Base-by-base conservation (phyloP, 2,113 vertebrate species). In the Istiophorus platypterus region DNA sequence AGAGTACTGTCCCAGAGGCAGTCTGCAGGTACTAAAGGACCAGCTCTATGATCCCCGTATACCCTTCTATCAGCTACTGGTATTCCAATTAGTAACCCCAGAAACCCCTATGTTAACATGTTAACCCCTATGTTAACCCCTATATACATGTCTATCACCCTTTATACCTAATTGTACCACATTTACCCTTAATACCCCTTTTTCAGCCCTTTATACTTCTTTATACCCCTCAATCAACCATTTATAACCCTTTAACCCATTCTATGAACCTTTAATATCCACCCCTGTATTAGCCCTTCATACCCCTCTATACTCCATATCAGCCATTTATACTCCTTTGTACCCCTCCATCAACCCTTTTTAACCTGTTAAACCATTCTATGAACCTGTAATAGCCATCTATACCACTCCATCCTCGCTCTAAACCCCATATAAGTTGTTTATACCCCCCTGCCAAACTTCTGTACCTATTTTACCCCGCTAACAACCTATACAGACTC, bases 1-100 rank as follows among this genome's bases (percentile, higher is more conserved):
- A 0, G 97, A 98, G 85, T 98, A 98, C 90, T 98, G 96, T 51
- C 96, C 96, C 0, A 91, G 97, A 0, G 97, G 97, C 24, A 98
- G 97, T 86, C 94, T 98, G 5, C 97, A 98, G 97, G 97, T 98
- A 62, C n/a, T 2, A 54, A 22, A 54, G 9, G 12, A 4, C 51
- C 51, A 24, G 3, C 22, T 56, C 52, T 41, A 29, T 31, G 0
- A 22, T 2, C 45, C 14, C 9, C 31, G 2, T 47, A n/a, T 22
- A 9, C 7, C 9, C 22, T 0, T 54, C 34, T 49, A 1, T 49
- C 7, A 49, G 5, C 12, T 18, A 34, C n/a, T n/a, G n/a, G n/a
- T n/a, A n/a, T n/a, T n/a, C n/a, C n/a, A n/a, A n/a, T n/a, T n/a
- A n/a, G n/a, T n/a, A n/a, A n/a, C n/a, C n/a, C n/a, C n/a, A n/a